A percentile compares a stretch with the other conserved stretches of the same genome.
Evolutionary conservation across 2,888 invertebrate genomes (phyloP).

Genomic region (Muschampia plurimacula): DNA sequence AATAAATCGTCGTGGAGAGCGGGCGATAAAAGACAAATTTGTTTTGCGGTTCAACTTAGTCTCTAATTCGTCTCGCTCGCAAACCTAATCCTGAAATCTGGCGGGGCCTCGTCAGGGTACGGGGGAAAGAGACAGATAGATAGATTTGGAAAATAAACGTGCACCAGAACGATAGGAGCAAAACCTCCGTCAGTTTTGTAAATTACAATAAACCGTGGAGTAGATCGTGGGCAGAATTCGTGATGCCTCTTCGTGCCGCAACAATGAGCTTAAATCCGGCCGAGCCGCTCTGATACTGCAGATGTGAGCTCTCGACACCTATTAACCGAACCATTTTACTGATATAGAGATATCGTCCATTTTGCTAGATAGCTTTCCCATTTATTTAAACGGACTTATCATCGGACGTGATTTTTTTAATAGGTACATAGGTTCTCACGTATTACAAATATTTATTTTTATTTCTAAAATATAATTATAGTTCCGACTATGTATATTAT

Average conservation of each 20-base stretch:
- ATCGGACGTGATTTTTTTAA: constrained; percentile 19
- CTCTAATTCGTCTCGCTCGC: constrained; percentile 45
- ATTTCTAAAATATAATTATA: neutral
- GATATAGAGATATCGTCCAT: constrained; percentile 52
- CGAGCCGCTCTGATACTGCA: constrained; percentile 59
- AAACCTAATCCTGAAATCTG: constrained; percentile 54
- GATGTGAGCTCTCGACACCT: constrained; percentile 63
- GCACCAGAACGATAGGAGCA: constrained; percentile 69
- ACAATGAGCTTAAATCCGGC: constrained; percentile 66
- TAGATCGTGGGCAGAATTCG: constrained; percentile 76
- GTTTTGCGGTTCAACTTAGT: constrained; percentile 41
- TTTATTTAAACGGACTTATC: constrained; percentile 38
- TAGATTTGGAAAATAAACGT: constrained; percentile 69
- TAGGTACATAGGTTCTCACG: neutral
- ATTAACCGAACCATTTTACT: constrained; percentile 65
- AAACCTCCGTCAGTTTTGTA: constrained; percentile 81
- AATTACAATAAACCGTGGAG: constrained; percentile 82
- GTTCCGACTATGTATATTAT: neutral
- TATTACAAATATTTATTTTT: neutral
- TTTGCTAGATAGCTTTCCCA: constrained; percentile 45
- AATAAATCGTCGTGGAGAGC: constrained; percentile 39
- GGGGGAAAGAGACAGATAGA: constrained; percentile 43
- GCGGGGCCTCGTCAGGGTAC: constrained; percentile 42
- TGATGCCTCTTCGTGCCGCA: constrained; percentile 66
- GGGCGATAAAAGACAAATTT: constrained; percentile 38